These are phyloP conservation scores for Exephanes ischioxanthus DNA, from an alignment of 2,888 invertebrate genomes.

Conservation along the genomic window DNA sequence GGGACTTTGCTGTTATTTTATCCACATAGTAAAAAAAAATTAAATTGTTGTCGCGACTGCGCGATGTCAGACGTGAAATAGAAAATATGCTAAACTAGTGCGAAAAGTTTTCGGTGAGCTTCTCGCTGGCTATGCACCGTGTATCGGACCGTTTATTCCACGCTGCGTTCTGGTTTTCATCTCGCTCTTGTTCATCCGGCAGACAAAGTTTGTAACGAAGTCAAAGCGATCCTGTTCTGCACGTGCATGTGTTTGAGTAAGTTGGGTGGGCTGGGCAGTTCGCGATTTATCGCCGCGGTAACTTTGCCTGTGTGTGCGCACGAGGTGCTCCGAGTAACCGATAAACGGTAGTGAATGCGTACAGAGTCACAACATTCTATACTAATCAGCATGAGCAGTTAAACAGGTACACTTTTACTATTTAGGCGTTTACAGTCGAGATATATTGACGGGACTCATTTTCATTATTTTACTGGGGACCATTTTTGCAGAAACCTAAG, in stretches of 20 bases:
- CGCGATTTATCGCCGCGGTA: conserved; percentile 7
- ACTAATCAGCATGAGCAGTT: background rate
- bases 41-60: conserved; percentile 8
- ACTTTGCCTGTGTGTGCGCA: background rate
- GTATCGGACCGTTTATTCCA: conserved; percentile 44
- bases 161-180: conserved; percentile 20
- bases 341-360: conserved; percentile 23
- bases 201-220: conserved; percentile 46
- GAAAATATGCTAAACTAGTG: conserved; percentile 26
- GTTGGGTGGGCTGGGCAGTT: background rate
- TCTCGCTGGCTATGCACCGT: conserved; percentile 24
- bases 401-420: background rate
- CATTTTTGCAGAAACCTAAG: too few relatives aligned
- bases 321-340: conserved; percentile 1
- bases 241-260: background rate
- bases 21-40: conserved; percentile 16
- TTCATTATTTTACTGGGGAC: background rate
- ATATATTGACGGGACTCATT: background rate
- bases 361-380: background rate
- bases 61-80: conserved; percentile 6
- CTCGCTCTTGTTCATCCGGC: conserved; percentile 16
- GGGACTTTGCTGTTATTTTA: conserved; percentile 9
- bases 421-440: background rate
- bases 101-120: conserved; percentile 15
- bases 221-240: conserved; percentile 12